These are phyloP conservation scores for Asarcornis scutulata DNA, from an alignment of 2,113 vertebrate genomes.

Conservation along the genomic window DNA sequence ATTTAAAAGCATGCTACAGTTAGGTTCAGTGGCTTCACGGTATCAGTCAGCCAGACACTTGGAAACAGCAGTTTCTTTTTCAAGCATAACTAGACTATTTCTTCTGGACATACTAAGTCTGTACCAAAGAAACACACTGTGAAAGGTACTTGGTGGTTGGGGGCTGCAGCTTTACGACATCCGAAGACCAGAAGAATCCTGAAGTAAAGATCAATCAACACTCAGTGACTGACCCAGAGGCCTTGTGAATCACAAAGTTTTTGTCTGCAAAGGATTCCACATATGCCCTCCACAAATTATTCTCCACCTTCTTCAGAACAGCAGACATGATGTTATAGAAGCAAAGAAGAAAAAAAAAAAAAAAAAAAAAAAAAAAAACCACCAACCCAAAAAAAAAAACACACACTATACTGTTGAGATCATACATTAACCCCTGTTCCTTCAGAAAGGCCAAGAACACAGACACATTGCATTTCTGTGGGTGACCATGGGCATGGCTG, in stretches of 20 bases:
- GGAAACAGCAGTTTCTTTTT: neutral
- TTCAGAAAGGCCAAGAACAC: too few relatives aligned
- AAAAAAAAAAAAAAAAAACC: too few relatives aligned
- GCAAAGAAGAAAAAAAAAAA: neutral
- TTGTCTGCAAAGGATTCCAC: neutral
- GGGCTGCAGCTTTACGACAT: neutral
- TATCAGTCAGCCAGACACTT: neutral
- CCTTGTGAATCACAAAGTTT: neutral
- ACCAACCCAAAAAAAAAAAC: too few relatives aligned
- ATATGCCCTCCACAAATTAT: neutral
- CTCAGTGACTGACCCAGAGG: neutral
- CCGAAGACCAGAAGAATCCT: neutral
- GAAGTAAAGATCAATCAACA: neutral
- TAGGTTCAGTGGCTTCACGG: neutral
- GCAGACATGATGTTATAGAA: neutral
- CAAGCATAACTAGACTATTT: neutral
- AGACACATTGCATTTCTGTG: too few relatives aligned
- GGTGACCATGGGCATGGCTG: too few relatives aligned
- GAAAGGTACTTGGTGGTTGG: neutral
- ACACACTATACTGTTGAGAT: too few relatives aligned
- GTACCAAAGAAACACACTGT: neutral
- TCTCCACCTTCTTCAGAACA: neutral
- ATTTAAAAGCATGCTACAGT: slow-evolving; percentile 19
- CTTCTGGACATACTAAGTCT: neutral
- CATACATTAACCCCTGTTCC: too few relatives aligned